Base-by-base conservation (phyloP, 2,113 vertebrate species). In the Acanthochromis polyacanthus region DNA sequence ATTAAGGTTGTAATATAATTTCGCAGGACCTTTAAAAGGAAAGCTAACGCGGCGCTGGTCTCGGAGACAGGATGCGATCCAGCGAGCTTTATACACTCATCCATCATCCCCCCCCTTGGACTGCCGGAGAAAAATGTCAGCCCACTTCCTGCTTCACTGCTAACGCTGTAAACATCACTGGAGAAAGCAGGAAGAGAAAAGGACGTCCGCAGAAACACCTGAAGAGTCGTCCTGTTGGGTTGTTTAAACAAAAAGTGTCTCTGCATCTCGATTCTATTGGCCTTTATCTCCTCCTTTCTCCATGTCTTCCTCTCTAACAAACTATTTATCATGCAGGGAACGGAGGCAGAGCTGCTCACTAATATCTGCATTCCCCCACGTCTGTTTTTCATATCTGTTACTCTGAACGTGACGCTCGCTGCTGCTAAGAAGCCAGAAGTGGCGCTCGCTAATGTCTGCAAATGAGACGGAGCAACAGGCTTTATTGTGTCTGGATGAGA, bases 401-500 rank as follows among this genome's bases (percentile, higher is more conserved):
- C 69, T 63, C 64, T 22, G 16, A 1, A 5, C 14, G 1, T n/a
- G 6, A n/a, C 9, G 12, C 40, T n/a, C 48, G 58, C 67, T 59
- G 36, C 66, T 3, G 64, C 70, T 7, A 14, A 69, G 43, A 52
- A 9, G 52, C 23, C 55, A 75, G 53, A n/a, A 81, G 78, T 43
- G 55, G 32, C 5, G 68, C 66, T 50, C 45, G 1, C 65, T 78
- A 86, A 88, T 68, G 79, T 83, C 73, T 69, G 66, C 46, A 66
- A 74, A 83, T 68, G 80, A 84, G 68, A 60, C 71, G 16, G 78
- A 82, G 81, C 79, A 81, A 82, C 71, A 76, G 81, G 82, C 62
- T 78, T 58, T 50, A 75, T 77, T 62, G 70, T 28, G 40, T 63
- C 65, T 46, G 77, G 72, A 58, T 61, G 75, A 80, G 59, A 70